phyloP scores from a whole-genome alignment of 2,113 vertebrate genomes.

The Nycticebus coucang region DNA sequence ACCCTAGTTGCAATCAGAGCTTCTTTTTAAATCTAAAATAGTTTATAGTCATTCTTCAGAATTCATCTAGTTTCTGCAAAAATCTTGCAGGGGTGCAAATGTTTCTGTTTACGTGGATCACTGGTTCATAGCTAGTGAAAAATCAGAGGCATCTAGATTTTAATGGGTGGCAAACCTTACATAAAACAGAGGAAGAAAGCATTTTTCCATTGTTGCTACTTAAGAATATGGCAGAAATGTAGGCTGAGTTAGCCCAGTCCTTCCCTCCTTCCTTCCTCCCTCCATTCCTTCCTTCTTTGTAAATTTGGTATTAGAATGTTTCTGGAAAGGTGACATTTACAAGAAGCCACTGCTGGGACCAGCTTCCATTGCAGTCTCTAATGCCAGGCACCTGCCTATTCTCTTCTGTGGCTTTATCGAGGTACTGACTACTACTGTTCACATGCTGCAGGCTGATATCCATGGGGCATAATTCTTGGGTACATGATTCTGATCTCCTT shows the following conservation, averaged over 20 bases:
- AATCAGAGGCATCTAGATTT: constrained; percentile 78
- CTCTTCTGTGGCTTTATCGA: constrained; percentile 98
- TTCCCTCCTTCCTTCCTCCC: too few relatives aligned
- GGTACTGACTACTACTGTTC: constrained; percentile 97
- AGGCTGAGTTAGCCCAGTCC: constrained; percentile 90
- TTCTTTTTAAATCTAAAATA: neutral
- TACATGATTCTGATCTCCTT: too few relatives aligned
- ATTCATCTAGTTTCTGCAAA: neutral
- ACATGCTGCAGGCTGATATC: constrained; percentile 97
- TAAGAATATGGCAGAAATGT: constrained; percentile 83
- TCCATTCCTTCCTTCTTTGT: neutral
- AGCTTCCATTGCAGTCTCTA: constrained; percentile 95
- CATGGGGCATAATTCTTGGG: too few relatives aligned
- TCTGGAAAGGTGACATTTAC: constrained; percentile 98
- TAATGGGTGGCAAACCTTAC: constrained; percentile 83
- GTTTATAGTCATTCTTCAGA: neutral
- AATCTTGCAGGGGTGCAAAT: too few relatives aligned
- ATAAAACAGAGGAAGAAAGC: constrained; percentile 82
- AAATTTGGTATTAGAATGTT: constrained; percentile 91
- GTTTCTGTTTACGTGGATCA: too few relatives aligned
- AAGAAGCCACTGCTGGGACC: constrained; percentile 98
- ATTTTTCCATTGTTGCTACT: constrained; percentile 82
- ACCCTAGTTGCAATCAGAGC: neutral
- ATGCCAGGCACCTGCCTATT: constrained; percentile 99
- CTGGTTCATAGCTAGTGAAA: constrained; percentile 86